phyloP scores from a whole-genome alignment of 37 sponge, comb jelly and placozoan species.

The Beroe ovata region DNA sequence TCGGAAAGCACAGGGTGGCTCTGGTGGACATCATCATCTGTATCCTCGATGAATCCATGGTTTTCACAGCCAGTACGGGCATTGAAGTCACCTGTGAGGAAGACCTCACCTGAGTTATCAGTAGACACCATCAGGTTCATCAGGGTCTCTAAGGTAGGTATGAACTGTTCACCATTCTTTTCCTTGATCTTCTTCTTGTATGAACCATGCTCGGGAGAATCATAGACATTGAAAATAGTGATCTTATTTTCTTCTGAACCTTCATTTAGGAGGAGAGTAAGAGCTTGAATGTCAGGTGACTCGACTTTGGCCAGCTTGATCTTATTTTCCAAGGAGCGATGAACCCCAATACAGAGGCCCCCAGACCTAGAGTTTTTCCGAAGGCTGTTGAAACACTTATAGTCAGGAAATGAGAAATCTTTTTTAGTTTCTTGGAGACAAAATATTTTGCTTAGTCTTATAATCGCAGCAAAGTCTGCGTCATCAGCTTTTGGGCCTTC shows the following conservation, averaged over 20 bases:
- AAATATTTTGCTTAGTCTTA: neutral
- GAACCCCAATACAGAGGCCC: neutral
- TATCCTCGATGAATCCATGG: neutral
- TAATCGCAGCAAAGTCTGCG: neutral
- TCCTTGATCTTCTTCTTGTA: neutral
- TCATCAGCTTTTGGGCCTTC: neutral
- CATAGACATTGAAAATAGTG: neutral
- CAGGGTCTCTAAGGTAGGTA: neutral
- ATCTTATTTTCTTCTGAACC: neutral
- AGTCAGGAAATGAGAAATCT: neutral
- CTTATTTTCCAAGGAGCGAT: neutral
- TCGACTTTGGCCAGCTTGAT: neutral
- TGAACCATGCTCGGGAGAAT: neutral
- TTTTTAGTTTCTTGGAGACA: slow-evolving; percentile 1
- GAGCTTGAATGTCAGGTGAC: neutral
- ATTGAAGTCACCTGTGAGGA: neutral
- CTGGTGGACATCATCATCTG: neutral
- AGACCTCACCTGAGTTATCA: neutral
- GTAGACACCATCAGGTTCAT: neutral
- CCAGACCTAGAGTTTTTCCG: neutral
- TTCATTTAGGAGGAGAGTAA: neutral
- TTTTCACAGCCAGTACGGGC: neutral
- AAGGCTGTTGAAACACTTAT: neutral
- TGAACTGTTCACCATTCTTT: neutral
- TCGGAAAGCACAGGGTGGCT: neutral